A percentile compares a stretch with the other conserved stretches of the same genome.
Conservation (phyloP, 1,140 invertebrate genomes). For the Carcinoscorpius rotundicauda region DNA sequence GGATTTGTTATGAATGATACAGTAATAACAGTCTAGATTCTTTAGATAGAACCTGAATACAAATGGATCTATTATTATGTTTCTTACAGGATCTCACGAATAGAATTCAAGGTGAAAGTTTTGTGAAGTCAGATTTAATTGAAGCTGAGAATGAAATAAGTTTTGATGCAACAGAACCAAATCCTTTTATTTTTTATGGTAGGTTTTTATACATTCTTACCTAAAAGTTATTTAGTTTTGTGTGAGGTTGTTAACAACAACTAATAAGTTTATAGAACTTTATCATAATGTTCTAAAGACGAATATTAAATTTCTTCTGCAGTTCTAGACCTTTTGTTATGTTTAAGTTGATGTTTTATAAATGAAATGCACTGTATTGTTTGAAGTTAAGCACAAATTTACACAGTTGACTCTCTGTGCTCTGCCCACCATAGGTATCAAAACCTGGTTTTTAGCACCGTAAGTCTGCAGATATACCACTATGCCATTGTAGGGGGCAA, state of each 20-base stretch:
- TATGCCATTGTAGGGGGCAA: too few relatives aligned
- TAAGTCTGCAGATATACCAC: too few relatives aligned
- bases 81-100: conserved; percentile 10
- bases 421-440: too few relatives aligned
- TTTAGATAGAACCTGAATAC: too few relatives aligned
- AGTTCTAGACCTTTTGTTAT: neutral
- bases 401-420: too few relatives aligned
- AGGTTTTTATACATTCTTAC: neutral
- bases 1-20: too few relatives aligned
- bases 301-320: neutral
- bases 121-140: conserved; percentile 12
- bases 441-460: too few relatives aligned
- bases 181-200: conserved; percentile 19
- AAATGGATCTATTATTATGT: neutral
- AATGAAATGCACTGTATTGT: conserved; percentile 4
- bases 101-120: conserved; percentile 14
- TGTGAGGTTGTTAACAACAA: too few relatives aligned
- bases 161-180: conserved; percentile 15
- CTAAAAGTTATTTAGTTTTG: too few relatives aligned
- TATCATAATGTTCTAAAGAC: neutral
- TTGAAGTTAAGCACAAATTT: conserved; percentile 6
- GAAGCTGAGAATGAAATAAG: conserved; percentile 9
- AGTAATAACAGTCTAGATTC: too few relatives aligned
- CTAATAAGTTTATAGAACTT: neutral
- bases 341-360: neutral